Percentiles rank a stretch among this genome's conserved stretches.
Conservation (phyloP, 1,140 invertebrate species). For the Trinorchestia longiramus region DNA sequence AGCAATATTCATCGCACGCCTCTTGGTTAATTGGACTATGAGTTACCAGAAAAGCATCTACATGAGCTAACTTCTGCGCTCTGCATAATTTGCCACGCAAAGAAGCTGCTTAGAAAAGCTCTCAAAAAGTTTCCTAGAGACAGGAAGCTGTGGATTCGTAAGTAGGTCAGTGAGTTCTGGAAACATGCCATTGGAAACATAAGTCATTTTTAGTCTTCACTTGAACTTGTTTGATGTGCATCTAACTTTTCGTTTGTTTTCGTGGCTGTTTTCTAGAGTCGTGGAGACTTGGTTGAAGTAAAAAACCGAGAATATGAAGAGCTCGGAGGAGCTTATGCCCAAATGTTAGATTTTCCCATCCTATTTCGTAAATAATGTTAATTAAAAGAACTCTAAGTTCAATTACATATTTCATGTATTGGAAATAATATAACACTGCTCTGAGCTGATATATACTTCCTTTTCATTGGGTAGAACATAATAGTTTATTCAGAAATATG, state of each 20-base stretch:
- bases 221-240: background rate
- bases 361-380: background rate
- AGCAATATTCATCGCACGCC: background rate
- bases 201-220: background rate
- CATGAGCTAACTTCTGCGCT: background rate
- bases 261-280: background rate
- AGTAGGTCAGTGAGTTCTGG: background rate
- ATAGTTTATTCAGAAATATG: too few relatives aligned
- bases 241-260: background rate
- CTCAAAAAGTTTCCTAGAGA: background rate
- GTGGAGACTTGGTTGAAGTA: background rate
- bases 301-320: background rate
- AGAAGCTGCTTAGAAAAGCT: background rate
- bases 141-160: background rate
- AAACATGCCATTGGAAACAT: background rate
- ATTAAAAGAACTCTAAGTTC: background rate
- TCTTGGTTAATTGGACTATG: background rate
- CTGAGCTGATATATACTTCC: background rate
- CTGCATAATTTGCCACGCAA: background rate
- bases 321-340: background rate
- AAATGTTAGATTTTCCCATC: background rate
- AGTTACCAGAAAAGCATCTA: background rate
- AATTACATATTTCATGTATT: background rate
- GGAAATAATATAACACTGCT: background rate
- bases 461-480: background rate